A percentile compares a stretch with the other conserved stretches of the same genome.
Conservation (phyloP, 2,797 vertebrate genomes). For the Balearica regulorum region DNA sequence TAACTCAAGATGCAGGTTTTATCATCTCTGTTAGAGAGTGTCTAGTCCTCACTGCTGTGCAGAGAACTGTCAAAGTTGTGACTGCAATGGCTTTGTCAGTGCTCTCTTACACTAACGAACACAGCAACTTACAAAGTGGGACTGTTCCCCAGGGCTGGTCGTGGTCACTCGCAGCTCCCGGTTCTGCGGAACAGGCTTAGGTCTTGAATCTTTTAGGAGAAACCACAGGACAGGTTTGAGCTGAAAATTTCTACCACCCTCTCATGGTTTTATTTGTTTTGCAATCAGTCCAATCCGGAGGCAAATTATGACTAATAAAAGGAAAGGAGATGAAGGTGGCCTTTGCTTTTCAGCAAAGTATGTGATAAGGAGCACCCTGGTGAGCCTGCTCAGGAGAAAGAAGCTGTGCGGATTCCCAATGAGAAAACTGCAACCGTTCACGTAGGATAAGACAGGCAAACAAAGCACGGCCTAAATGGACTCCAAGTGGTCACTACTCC, state of each 20-base stretch:
- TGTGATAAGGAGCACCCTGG: conserved; percentile 26
- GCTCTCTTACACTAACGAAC: neutral
- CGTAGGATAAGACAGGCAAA: neutral
- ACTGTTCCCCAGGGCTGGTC: neutral
- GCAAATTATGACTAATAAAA: conserved; percentile 51
- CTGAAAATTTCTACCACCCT: conserved; percentile 28
- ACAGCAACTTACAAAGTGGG: neutral
- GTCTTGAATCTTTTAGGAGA: neutral
- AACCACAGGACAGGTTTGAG: neutral
- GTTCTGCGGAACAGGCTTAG: neutral
- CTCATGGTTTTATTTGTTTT: conserved; percentile 17
- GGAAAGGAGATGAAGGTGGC: conserved; percentile 3
- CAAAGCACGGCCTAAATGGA: neutral
- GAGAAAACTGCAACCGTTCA: neutral
- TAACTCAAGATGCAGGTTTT: neutral
- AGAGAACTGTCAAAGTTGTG: neutral
- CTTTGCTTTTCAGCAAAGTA: conserved; percentile 56
- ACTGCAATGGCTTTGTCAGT: neutral
- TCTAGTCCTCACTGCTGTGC: neutral
- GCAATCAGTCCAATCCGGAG: conserved; percentile 28
- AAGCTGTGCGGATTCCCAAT: neutral
- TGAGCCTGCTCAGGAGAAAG: neutral
- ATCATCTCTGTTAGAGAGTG: neutral
- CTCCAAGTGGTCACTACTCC: neutral
- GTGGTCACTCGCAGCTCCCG: conserved; percentile 5